A percentile compares a stretch with the other conserved stretches of the same genome.
Evolutionary conservation across 2,113 vertebrate genomes (phyloP).

Genomic region (Amblyopsis rosae): DNA sequence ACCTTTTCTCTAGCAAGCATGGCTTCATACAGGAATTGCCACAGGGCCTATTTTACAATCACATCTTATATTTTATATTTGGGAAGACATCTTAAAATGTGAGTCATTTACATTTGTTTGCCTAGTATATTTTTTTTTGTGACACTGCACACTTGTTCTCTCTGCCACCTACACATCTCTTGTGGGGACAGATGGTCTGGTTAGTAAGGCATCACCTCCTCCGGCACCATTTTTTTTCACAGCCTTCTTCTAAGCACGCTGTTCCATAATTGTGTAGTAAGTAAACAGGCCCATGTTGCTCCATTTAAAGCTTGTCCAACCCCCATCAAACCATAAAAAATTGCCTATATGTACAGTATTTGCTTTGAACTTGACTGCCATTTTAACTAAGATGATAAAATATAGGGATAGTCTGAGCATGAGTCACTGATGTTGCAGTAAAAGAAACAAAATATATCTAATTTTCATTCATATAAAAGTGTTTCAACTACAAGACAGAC

Average conservation of each 20-base stretch:
- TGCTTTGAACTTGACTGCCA: too few species aligned
- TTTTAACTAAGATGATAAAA: not conserved
- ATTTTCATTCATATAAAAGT: too few species aligned
- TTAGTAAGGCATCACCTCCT: not conserved
- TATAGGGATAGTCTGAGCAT: too few species aligned
- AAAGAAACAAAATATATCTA: too few species aligned
- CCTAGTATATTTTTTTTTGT: conserved; percentile 33
- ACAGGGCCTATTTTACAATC: conserved; percentile 20
- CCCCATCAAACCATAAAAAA: not conserved
- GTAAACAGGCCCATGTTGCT: not conserved
- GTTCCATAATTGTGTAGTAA: not conserved
- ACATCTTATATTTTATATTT: not conserved
- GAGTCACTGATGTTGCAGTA: too few species aligned
- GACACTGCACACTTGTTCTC: too few species aligned
- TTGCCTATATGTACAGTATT: not conserved
- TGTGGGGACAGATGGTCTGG: not conserved
- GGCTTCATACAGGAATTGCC: conserved; percentile 6
- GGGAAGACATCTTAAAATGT: conserved; percentile 11
- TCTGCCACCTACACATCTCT: conserved; percentile 14
- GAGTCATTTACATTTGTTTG: not conserved
- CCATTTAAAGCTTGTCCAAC: not conserved
- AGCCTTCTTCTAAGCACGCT: conserved; percentile 11
- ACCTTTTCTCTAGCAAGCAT: conserved; percentile 1
- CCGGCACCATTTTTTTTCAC: conserved; percentile 2
- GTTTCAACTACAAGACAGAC: too few species aligned